Evolutionary conservation across 53 echinoderm and acorn worm genomes (phyloP).

Genomic region (Paelopatides confundens): DNA sequence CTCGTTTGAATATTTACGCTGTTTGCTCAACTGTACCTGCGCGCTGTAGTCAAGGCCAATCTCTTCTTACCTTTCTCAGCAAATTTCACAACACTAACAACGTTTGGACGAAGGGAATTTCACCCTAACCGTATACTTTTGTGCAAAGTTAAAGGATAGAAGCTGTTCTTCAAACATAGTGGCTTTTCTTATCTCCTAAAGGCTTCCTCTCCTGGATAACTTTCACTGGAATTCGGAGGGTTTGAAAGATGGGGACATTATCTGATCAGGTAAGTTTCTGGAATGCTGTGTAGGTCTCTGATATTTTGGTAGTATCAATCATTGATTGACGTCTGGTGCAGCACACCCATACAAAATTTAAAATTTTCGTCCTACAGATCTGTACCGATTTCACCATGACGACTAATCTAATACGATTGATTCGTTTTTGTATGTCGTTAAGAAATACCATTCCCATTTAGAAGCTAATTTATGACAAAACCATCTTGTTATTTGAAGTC

Average conservation of each 20-base stretch:
- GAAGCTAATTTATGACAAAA: neutral
- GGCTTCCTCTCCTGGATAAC: slow-evolving; percentile 18
- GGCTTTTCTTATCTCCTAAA: neutral
- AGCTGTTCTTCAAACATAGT: slow-evolving; percentile 13
- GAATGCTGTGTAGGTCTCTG: slow-evolving; percentile 5
- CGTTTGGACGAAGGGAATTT: slow-evolving; percentile 19
- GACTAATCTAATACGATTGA: neutral
- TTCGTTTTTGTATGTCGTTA: neutral
- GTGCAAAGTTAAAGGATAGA: slow-evolving; percentile 25
- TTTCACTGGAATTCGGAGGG: slow-evolving; percentile 24
- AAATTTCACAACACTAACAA: slow-evolving; percentile 22
- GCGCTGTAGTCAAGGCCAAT: neutral
- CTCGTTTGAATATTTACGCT: neutral
- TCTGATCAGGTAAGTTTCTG: slow-evolving; percentile 37
- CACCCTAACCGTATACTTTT: neutral
- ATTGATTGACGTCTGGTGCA: neutral
- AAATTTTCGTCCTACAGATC: neutral
- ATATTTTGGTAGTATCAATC: neutral
- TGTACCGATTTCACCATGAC: neutral
- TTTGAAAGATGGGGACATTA: slow-evolving; percentile 39
- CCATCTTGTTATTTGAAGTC: neutral
- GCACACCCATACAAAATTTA: neutral
- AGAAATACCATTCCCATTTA: neutral
- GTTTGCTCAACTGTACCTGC: neutral
- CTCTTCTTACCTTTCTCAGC: neutral